Conservation (phyloP, 2,888 invertebrate genomes). For the Erebia palarica region DNA sequence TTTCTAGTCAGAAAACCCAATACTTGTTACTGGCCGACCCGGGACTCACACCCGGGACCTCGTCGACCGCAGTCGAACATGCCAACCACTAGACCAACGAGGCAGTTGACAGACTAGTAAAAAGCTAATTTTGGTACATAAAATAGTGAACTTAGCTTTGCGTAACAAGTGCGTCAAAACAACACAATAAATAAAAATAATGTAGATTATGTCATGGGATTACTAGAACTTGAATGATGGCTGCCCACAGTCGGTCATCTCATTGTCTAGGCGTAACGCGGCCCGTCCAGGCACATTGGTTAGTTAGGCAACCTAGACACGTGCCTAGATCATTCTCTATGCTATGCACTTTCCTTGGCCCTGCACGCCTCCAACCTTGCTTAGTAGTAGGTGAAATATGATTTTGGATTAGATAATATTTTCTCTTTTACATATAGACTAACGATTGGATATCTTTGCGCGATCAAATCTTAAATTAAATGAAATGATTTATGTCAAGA, state of each 20-base stretch:
- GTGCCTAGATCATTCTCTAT: conserved; percentile 65
- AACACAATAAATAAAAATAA: conserved; percentile 46
- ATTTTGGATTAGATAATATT: conserved; percentile 44
- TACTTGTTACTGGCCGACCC: no score
- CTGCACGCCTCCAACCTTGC: conserved; percentile 63
- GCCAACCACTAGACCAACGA: no score
- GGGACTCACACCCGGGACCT: no score
- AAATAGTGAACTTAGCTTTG: neutral
- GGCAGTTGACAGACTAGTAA: no score
- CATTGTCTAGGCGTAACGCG: conserved; percentile 51
- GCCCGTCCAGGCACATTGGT: conserved; percentile 35
- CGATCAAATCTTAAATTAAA: no score
- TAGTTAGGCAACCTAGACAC: conserved; percentile 57
- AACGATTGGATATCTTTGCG: no score
- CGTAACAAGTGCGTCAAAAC: conserved; percentile 21
- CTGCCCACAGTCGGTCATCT: conserved; percentile 62
- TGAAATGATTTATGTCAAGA: no score
- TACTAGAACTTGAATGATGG: conserved; percentile 74
- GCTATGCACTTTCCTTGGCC: conserved; percentile 61
- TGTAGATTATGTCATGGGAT: conserved; percentile 78
- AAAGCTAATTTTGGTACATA: no score
- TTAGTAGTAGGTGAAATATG: conserved; percentile 71
- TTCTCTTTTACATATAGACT: neutral
- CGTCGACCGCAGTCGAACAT: no score
- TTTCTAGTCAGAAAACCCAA: no score